Conservation (phyloP, 92 coral and sea anemone species). For the Metridium senile region DNA sequence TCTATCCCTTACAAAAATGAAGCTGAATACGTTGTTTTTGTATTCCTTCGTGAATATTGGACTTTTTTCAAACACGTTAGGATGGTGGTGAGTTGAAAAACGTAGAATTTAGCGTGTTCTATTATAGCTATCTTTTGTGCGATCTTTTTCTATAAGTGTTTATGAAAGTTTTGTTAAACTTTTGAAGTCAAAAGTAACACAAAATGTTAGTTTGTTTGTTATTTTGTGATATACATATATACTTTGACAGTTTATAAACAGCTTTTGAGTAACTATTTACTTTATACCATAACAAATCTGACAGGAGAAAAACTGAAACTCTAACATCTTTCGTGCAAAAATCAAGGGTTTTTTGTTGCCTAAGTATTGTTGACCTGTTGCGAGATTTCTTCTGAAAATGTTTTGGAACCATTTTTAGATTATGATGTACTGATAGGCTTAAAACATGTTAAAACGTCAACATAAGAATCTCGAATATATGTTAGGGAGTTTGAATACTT, state of each 20-base stretch:
- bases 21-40: background rate
- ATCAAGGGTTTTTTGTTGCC: background rate
- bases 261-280: background rate
- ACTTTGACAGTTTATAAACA: background rate
- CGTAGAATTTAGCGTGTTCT: background rate
- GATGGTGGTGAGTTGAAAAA: constrained; percentile 71
- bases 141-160: constrained; percentile 15
- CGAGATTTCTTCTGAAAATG: too few relatives aligned
- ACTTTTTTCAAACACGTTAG: constrained; percentile 19
- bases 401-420: too few relatives aligned
- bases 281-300: background rate
- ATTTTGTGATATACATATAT: background rate
- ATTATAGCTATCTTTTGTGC: background rate
- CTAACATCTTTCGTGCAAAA: background rate
- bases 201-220: background rate
- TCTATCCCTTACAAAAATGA: constrained; percentile 16
- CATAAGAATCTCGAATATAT: too few relatives aligned
- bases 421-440: too few relatives aligned
- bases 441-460: too few relatives aligned
- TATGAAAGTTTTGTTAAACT: constrained; percentile 34
- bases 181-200: background rate
- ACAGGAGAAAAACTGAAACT: background rate
- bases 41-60: background rate
- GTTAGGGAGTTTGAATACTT: too few relatives aligned
- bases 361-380: too few relatives aligned